Evolutionary conservation across 2,797 vertebrate species (phyloP).

Genomic region (Bovichtus diacanthus): DNA sequence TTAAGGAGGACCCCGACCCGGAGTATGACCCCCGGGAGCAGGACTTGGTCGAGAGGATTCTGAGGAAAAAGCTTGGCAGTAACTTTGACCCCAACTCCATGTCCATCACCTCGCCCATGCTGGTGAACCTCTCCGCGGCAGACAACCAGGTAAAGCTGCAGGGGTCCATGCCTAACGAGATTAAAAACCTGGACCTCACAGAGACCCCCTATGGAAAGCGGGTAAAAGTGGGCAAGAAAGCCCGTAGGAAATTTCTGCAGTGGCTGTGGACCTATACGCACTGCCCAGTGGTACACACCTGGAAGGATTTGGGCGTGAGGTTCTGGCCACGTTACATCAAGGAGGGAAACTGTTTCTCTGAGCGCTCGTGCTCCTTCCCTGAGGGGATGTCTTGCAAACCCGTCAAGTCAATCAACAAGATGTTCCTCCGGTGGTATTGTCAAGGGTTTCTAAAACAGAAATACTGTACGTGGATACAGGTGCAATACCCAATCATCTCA

Average conservation of each 20-base stretch:
- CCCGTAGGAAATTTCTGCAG: constrained; percentile 92
- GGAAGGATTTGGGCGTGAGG: constrained; percentile 93
- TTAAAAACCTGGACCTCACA: constrained; percentile 90
- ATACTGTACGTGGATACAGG: constrained; percentile 96
- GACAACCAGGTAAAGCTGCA: constrained; percentile 81
- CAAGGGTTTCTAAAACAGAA: constrained; percentile 94
- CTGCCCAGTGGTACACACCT: constrained; percentile 92
- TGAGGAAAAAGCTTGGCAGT: constrained; percentile 92
- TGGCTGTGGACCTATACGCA: constrained; percentile 94
- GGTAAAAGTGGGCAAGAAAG: constrained; percentile 92
- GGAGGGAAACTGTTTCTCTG: constrained; percentile 93
- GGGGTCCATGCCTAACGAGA: constrained; percentile 87
- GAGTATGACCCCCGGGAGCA: constrained; percentile 94
- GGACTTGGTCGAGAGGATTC: constrained; percentile 90
- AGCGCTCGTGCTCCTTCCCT: constrained; percentile 93
- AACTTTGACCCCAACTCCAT: constrained; percentile 92
- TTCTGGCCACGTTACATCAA: constrained; percentile 96
- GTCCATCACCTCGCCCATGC: constrained; percentile 87
- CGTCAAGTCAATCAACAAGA: constrained; percentile 92
- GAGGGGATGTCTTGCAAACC: constrained; percentile 96
- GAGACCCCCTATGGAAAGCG: constrained; percentile 89
- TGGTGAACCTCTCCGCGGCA: constrained; percentile 83
- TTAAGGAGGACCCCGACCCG: constrained; percentile 92
- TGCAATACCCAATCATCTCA: constrained; percentile 96
- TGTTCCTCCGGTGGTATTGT: constrained; percentile 94